A percentile compares a stretch with the other conserved stretches of the same genome.
These are phyloP conservation scores for Fratercula arctica DNA, from an alignment of 2,797 vertebrate species.

Conservation along the genomic window DNA sequence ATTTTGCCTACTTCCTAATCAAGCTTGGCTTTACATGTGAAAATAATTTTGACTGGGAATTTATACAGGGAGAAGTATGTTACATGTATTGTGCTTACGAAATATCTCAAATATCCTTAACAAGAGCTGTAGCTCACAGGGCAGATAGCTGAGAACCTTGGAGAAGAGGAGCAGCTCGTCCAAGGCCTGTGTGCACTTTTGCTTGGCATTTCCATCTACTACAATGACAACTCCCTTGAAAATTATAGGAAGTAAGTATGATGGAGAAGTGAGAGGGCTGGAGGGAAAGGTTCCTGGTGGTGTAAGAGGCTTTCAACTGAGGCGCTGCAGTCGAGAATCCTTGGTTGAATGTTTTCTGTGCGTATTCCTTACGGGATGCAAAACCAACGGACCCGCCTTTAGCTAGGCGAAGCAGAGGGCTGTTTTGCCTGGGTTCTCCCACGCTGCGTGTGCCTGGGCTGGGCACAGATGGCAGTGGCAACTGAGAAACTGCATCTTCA, in stretches of 20 bases:
- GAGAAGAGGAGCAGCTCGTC: constrained; percentile 95
- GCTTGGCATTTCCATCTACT: constrained; percentile 96
- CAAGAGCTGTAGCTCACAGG: constrained; percentile 86
- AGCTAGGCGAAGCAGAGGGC: background rate
- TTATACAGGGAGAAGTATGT: background rate
- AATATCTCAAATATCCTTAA: constrained; percentile 76
- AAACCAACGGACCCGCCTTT: background rate
- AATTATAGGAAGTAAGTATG: constrained; percentile 91
- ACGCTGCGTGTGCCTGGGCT: no score
- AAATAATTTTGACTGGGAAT: background rate
- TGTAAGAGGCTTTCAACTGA: background rate
- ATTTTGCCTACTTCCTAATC: background rate
- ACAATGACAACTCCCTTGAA: constrained; percentile 97
- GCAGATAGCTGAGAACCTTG: constrained; percentile 97
- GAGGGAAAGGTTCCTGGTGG: background rate
- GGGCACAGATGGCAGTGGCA: background rate
- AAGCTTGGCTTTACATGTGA: background rate
- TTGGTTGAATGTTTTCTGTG: background rate
- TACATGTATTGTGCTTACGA: background rate
- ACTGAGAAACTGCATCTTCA: background rate
- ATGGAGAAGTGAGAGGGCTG: background rate
- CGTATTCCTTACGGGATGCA: fast-evolving
- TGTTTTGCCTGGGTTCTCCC: background rate
- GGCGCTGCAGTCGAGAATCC: fast-evolving
- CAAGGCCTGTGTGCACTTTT: constrained; percentile 95